Evolutionary conservation across 2,888 invertebrate genomes (phyloP), one percentile per base, ranked within the genome.

Genomic region (Yponomeuta malinellus): DNA sequence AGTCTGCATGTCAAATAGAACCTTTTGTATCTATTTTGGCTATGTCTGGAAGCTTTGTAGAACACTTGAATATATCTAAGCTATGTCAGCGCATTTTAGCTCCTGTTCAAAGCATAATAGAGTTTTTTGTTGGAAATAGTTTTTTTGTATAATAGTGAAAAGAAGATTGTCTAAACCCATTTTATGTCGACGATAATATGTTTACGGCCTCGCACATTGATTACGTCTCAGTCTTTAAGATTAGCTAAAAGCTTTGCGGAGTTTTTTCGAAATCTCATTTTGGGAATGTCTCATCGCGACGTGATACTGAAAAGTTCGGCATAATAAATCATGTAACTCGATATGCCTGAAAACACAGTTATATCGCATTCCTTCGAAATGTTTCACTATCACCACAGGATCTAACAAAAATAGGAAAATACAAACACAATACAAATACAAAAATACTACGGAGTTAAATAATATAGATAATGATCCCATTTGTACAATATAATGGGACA

Each of bases 181-280:
- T 59, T 59, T 59, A 15, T 15, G 52, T 15, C 52, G 52, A 59
- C 52, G 52, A 59, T 59, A 59, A 59, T 59, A 59, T 59, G 52
- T 59, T 59, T 59, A 59, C 52, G 6, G 52, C 52, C 52, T 59
- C 52, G 52, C 52, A 59, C 15, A 59, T 59, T 59, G 52, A 59
- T 59, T 59, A 15, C 0, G 52, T 59, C 15, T 59, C 52, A 59
- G 52, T 59, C 12, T 59, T 59, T 15, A 15, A 59, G 52, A 59
- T 59, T 59, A 59, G 52, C 52, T 59, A 59, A 59, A 59, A 59
- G 52, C 52, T 59, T 59, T 59, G 52, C 52, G 52, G 52, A 59
- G 52, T 59, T 59, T 59, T 59, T 59, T 59, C 3, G 52, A 59
- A 59, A 59, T 59, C 52, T 59, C 15, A 59, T 59, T 12, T 15